These are phyloP conservation scores for Marcusenius ussheri DNA, from an alignment of 2,113 vertebrate species.

Conservation along the genomic window DNA sequence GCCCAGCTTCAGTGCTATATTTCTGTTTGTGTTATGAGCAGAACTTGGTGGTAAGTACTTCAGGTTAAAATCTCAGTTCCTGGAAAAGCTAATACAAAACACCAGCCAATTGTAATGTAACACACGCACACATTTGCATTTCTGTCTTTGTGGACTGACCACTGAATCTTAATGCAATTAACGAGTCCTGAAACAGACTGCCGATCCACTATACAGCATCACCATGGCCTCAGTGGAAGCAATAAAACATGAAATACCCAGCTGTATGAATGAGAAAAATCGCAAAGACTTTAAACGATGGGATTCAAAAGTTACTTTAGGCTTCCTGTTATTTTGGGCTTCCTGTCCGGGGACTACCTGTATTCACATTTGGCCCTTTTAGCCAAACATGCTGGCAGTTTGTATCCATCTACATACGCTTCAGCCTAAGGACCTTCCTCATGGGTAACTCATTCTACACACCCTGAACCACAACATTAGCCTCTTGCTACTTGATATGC, in stretches of 20 bases:
- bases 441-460: not conserved
- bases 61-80: not conserved
- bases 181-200: not conserved
- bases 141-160: not conserved
- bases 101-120: not conserved
- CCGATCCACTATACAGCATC: not conserved
- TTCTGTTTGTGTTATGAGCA: not conserved
- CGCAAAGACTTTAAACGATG: not conserved
- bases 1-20: not conserved
- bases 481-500: not conserved
- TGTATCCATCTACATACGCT: not conserved
- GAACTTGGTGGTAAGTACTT: not conserved
- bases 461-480: not conserved
- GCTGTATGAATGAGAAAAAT: not conserved
- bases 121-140: not conserved
- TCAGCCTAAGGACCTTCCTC: not conserved
- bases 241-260: not conserved
- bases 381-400: not conserved
- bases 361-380: not conserved
- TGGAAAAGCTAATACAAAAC: not conserved
- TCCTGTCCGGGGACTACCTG: not conserved
- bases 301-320: not conserved
- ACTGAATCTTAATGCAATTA: not conserved
- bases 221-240: not conserved
- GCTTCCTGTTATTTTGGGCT: not conserved